Percentiles rank a stretch among this genome's conserved stretches.
Conservation (phyloP, 2,797 vertebrate genomes). For the Microctenopoma stevenorrisi region DNA sequence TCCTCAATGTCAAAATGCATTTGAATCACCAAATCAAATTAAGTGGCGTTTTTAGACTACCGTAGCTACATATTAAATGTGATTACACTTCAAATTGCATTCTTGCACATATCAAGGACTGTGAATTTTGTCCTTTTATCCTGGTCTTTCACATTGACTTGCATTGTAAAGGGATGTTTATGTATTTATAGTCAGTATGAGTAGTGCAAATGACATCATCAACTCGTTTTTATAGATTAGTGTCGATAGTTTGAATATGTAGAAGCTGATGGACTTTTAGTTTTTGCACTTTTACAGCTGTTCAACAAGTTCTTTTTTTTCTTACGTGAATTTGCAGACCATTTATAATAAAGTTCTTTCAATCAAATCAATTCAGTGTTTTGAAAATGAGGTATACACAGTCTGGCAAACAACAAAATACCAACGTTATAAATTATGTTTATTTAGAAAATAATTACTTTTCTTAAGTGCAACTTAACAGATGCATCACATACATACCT, state of each 20-base stretch:
- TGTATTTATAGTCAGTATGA: not conserved
- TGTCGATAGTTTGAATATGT: slow-evolving; percentile 11
- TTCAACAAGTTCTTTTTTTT: slow-evolving; percentile 35
- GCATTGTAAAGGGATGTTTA: not conserved
- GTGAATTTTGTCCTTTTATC: too few relatives aligned
- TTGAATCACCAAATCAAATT: not conserved
- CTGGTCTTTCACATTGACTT: not conserved
- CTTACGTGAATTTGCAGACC: slow-evolving; percentile 29
- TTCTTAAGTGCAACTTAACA: slow-evolving; percentile 59
- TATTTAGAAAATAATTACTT: slow-evolving; percentile 83
- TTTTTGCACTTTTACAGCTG: slow-evolving; percentile 41
- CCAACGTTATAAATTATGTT: slow-evolving; percentile 83
- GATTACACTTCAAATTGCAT: too few relatives aligned
- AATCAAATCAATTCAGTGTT: slow-evolving; percentile 24
- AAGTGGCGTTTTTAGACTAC: not conserved
- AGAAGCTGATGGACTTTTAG: slow-evolving; percentile 2
- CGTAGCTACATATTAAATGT: too few relatives aligned
- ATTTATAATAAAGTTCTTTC: slow-evolving; percentile 38
- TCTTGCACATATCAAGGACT: too few relatives aligned
- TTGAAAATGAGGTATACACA: slow-evolving; percentile 60
- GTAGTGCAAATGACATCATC: not conserved
- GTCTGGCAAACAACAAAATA: slow-evolving; percentile 40
- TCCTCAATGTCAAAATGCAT: not conserved
- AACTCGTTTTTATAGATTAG: not conserved
- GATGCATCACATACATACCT: slow-evolving; percentile 69